Evolutionary conservation across 2,113 vertebrate genomes (phyloP), one percentile per base, ranked within the genome.

Genomic region (Melospiza georgiana): DNA sequence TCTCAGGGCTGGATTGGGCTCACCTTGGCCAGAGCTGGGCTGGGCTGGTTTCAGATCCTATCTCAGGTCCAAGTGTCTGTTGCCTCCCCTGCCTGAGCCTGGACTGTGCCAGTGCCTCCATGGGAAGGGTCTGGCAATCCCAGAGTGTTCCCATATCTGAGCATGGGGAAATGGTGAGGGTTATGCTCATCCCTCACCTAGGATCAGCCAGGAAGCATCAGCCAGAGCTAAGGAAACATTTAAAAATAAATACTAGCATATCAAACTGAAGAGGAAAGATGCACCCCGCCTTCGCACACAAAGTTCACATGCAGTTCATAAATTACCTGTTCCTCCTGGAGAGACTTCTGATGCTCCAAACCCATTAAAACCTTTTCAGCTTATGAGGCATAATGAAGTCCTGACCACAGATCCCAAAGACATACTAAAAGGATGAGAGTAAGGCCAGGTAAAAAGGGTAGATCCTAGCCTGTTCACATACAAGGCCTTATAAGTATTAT

Each of bases 221-320:
- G 28, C 7, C 54, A 44, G 28, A 54, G 20, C 10, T 49, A 65
- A 73, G 5, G 30, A 81, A 78, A 27, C 4, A 33, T 55, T 62
- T 58, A n/a, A 63, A 79, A 79, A 52, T 14, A 63, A 54, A 41
- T 31, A 23, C 28, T 54, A 67, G 11, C 20, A 4, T n/a, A n/a
- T 33, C 21, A 87, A 35, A 76, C 30, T 33, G 35, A 69, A 33
- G 33, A 54, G 6, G 22, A n/a, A 76, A 10, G 5, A 12, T 5
- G 2, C 12, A 66, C 4, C 3, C 4, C 5, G 46, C 2, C 11
- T 39, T 30, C 0, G 0, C 33, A 81, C 7, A n/a, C 4, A 58
- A 43, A 79, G 49, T 9, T 67, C 6, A 4, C 4, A 27, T 15
- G 35, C 3, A 19, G 12, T 62, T 71, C 15, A 30, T 39, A 44